Base-by-base conservation (phyloP, 2,113 vertebrate species). In the Sturnira hondurensis region DNA sequence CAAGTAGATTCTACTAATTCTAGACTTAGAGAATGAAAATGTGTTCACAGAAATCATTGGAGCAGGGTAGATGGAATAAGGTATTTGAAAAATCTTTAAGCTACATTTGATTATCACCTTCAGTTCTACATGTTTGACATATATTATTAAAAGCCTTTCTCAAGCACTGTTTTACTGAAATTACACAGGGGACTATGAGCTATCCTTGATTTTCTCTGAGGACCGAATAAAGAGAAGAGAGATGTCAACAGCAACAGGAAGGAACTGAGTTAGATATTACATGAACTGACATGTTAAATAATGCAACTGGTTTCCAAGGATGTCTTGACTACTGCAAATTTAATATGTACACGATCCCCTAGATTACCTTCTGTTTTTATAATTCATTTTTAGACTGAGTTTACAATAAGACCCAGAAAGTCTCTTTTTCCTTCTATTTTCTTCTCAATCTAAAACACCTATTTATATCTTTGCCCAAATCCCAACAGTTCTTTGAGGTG, bases 11-110 rank as follows among this genome's bases (percentile, higher is more conserved):
- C 89, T 87, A 82, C 81, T 95, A 96, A 93, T 93, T 97, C 96
- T 90, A 96, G 93, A 93, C 92, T 94, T 94, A 96, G 93, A 96
- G 95, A 91, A 96, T 93, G 95, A 97, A 98, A 96, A 92, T 73
- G 56, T 94, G 91, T 92, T 97, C 86, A 94, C 50, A 94, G 91
- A 96, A 97, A 93, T 90, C 89, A 94, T 63, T 74, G 95, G 96
- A 96, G 86, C 94, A 93, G 94, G 84, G 74, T 91, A 97, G 93
- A 89, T 82, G 58, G 92, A 93, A 93, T 87, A 94, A 97, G 47
- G 86, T 83, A 89, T 96, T 96, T 91, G 93, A 91, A 96, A 96
- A 93, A 84, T 81, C 81, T 88, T 95, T 94, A 84, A 70, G 56
- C 90, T 92, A 12, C 47, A 89, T 91, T 97, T 91, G 95, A 95